These are phyloP conservation scores for Propithecus perrieri DNA, from an alignment of 2,797 vertebrate genomes.

Conservation along the genomic window DNA sequence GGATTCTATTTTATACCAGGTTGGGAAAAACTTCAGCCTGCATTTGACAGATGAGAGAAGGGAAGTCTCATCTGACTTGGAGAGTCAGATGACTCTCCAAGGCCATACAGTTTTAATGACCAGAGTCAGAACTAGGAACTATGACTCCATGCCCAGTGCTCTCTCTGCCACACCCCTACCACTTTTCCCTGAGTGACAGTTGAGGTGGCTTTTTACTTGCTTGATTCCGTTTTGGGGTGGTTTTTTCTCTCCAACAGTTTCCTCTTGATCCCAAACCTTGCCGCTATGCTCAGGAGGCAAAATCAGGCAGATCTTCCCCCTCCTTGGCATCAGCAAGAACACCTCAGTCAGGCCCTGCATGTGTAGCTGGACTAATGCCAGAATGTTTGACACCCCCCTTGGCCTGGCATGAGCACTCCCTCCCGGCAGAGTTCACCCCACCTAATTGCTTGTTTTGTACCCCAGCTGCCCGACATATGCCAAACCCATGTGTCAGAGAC, in stretches of 20 bases:
- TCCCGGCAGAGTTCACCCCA: conserved; percentile 30
- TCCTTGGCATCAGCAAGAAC: neutral
- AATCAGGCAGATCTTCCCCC: neutral
- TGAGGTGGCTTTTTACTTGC: neutral
- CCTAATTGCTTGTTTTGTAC: conserved; percentile 73
- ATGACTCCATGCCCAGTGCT: neutral
- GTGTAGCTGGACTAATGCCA: neutral
- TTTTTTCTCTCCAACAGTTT: neutral
- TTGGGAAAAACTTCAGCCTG: neutral
- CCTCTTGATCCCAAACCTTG: neutral
- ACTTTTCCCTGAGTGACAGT: neutral
- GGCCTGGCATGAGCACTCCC: neutral
- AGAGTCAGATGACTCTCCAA: neutral
- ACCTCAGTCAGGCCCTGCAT: neutral
- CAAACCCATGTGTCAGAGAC: conserved; percentile 51
- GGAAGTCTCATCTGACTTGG: too few species aligned
- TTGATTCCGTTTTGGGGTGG: neutral
- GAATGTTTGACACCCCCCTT: neutral
- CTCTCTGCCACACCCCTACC: neutral
- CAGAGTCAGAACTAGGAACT: neutral
- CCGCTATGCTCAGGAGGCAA: conserved; percentile 39
- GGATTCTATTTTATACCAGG: neutral
- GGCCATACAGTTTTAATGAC: neutral
- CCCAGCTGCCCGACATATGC: conserved; percentile 63
- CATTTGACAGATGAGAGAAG: neutral